Evolutionary conservation across 2,888 invertebrate species (phyloP), one percentile per base, ranked within the genome.

Genomic region (Trichogramma evanescens): DNA sequence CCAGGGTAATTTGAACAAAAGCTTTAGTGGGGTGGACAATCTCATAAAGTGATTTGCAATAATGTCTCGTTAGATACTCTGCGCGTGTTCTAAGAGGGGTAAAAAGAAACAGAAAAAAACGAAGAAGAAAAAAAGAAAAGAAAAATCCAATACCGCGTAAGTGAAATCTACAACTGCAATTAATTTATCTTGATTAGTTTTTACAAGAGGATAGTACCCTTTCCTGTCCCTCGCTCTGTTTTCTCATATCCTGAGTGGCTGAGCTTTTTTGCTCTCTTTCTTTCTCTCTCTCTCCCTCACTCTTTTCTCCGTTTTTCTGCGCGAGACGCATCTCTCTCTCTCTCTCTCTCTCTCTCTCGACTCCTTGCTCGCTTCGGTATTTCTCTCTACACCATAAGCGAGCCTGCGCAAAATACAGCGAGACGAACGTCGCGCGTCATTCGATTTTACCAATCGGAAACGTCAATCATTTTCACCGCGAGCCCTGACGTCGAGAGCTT

Each of bases 141-240:
- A 26, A 26, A 26, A 26, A 26, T 26, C 26, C 69, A 71, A 71
- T 71, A 69, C 70, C 26, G 68, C 65, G 66, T 67, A 70, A 73
- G 71, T 70, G 71, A 69, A 72, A 72, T 73, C 69, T 70, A 69
- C 63, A 58, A 51, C 68, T 67, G 71, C 73, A 72, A 74, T 74
- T 75, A 75, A 74, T 75, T 71, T 71, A 69, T 73, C 73, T 74
- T 72, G 74, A 74, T 74, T 73, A 73, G 71, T 71, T 75, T 70
- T 69, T 71, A 71, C 69, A 71, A 68, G 68, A 68, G 68, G 69
- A 67, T 66, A 67, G 26, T 26, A 26, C 26, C 5, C 40, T 46
- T 45, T 39, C 13, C 45, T 54, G 40, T 44, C 38, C 49, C 55
- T 51, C 49, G 10, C 50, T 64, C 57, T 48, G 50, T 49, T 50